These are phyloP conservation scores for Pseudorasbora parva DNA, from an alignment of 2,113 vertebrate species.

Conservation along the genomic window DNA sequence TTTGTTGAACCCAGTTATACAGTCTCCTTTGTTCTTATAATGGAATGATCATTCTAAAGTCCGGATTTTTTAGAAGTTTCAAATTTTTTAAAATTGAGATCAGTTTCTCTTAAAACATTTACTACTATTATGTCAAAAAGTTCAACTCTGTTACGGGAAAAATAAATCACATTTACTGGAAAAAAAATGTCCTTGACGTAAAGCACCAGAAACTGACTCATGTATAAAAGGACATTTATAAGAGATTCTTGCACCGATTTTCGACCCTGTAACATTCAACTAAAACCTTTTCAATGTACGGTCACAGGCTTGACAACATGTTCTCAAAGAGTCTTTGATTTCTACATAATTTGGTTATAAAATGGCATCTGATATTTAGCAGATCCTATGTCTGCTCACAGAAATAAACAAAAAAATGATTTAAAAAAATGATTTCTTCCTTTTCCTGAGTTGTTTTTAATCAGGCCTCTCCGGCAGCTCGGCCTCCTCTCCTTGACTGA, in stretches of 20 bases:
- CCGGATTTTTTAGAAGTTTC: too few relatives aligned
- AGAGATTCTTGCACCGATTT: neutral
- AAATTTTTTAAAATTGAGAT: too few relatives aligned
- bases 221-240: neutral
- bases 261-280: too few relatives aligned
- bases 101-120: too few relatives aligned
- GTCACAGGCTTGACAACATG: too few relatives aligned
- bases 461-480: neutral
- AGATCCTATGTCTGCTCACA: neutral
- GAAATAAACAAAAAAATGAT: neutral
- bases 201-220: neutral
- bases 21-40: neutral
- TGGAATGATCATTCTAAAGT: neutral
- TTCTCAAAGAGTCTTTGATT: neutral
- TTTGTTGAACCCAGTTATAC: neutral
- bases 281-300: too few relatives aligned
- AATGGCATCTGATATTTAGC: too few relatives aligned
- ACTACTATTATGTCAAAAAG: too few relatives aligned
- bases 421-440: neutral
- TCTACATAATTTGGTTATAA: neutral
- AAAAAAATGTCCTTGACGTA: neutral
- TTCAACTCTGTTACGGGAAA: neutral
- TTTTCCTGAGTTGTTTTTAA: neutral
- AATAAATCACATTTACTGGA: neutral
- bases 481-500: neutral